A percentile compares a stretch with the other conserved stretches of the same genome.
Evolutionary conservation across 2,113 vertebrate genomes (phyloP).

Genomic region (Meles meles): DNA sequence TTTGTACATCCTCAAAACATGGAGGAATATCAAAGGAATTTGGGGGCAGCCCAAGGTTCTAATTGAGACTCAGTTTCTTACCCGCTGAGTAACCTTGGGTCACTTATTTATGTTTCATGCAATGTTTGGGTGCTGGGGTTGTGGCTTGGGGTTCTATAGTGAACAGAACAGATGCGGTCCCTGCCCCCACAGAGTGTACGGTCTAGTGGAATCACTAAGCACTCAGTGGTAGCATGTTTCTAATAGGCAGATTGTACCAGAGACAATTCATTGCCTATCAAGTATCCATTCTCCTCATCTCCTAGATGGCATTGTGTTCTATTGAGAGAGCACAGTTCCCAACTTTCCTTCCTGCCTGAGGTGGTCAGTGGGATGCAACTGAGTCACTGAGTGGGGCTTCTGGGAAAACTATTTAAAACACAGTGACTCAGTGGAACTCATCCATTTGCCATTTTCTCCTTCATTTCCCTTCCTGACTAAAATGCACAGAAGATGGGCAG

Average conservation of each 20-base stretch:
- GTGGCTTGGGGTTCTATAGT: neutral
- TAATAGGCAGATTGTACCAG: neutral
- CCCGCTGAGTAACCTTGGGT: neutral
- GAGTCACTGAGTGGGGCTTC: neutral
- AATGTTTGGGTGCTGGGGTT: neutral
- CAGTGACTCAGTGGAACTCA: neutral
- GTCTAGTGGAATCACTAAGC: neutral
- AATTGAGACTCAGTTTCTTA: neutral
- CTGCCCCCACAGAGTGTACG: neutral
- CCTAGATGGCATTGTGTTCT: neutral
- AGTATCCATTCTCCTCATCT: neutral
- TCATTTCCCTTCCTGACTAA: neutral
- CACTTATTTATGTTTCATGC: neutral
- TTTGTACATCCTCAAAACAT: neutral
- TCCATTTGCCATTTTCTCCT: neutral
- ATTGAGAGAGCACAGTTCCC: neutral
- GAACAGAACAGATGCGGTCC: neutral
- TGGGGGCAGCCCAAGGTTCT: neutral
- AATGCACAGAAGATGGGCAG: neutral
- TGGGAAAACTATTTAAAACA: neutral
- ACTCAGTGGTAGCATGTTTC: neutral
- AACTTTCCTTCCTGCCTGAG: neutral
- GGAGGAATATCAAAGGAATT: neutral
- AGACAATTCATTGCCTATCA: neutral
- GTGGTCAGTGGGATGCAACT: neutral